Conservation (phyloP, 2,888 invertebrate species). For the Seira musarum region DNA sequence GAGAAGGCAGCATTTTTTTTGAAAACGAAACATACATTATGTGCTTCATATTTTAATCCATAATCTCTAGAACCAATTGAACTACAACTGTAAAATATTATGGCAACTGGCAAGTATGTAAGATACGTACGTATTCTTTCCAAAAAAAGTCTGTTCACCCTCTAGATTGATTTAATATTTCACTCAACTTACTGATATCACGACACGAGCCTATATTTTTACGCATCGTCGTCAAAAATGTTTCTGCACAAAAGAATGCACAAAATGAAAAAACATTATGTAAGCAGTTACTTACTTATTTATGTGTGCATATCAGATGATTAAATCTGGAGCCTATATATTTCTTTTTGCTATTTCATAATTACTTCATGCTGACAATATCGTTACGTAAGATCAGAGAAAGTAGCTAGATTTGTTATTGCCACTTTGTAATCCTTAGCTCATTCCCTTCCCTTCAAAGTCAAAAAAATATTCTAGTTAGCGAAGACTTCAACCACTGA, state of each 20-base stretch:
- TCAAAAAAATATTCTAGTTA: not conserved
- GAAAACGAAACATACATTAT: no score
- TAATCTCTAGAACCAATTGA: no score
- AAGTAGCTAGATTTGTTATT: slow-evolving; percentile 26
- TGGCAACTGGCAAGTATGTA: no score
- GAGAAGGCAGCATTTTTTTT: no score
- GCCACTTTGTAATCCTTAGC: not conserved
- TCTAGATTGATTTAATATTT: not conserved
- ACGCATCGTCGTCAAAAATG: no score
- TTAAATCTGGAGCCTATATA: slow-evolving; percentile 57
- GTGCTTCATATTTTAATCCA: no score
- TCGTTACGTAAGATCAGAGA: slow-evolving; percentile 59
- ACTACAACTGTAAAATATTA: no score
- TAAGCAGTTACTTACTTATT: not conserved
- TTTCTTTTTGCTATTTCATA: slow-evolving; percentile 41
- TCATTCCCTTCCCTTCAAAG: slow-evolving; percentile 2
- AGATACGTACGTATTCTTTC: no score
- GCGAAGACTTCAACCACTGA: not conserved
- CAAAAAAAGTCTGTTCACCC: no score
- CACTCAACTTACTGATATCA: not conserved
- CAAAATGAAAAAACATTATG: not conserved
- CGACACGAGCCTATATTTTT: not conserved
- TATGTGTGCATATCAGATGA: slow-evolving; percentile 54
- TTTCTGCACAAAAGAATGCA: no score
- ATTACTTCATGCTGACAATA: slow-evolving; percentile 56